A percentile compares a stretch with the other conserved stretches of the same genome.
Evolutionary conservation across 2,888 invertebrate species (phyloP).

Genomic region (Rhingia rostrata): DNA sequence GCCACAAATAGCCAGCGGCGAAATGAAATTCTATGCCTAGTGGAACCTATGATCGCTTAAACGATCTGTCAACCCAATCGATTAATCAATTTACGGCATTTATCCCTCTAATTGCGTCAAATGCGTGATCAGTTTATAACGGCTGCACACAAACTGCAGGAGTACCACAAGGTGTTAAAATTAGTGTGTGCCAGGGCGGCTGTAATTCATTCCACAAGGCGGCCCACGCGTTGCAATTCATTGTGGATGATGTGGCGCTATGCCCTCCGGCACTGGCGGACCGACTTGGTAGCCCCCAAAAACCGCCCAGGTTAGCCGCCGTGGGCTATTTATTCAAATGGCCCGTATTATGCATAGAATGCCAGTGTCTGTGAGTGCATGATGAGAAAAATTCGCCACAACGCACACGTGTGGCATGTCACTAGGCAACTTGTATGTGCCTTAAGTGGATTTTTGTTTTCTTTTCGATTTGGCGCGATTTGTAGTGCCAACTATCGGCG

Average conservation of each 20-base stretch:
- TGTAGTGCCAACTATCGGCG: slow-evolving; percentile 54
- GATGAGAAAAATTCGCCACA: slow-evolving; percentile 51
- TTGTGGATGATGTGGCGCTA: slow-evolving; percentile 66
- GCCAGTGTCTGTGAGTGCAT: slow-evolving; percentile 32
- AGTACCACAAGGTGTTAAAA: slow-evolving; percentile 64
- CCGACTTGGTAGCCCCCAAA: slow-evolving; percentile 9
- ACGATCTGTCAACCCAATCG: slow-evolving; percentile 58
- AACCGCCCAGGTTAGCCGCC: slow-evolving; percentile 47
- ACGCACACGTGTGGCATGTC: slow-evolving; percentile 61
- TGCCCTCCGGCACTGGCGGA: slow-evolving; percentile 9
- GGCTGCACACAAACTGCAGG: slow-evolving; percentile 25
- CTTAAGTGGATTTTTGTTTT: slow-evolving; percentile 19
- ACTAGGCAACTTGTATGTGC: slow-evolving; percentile 25
- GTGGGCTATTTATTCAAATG: slow-evolving; percentile 70
- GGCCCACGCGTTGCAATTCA: slow-evolving; percentile 38
- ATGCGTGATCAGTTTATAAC: slow-evolving; percentile 62
- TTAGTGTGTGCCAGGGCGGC: slow-evolving; percentile 56
- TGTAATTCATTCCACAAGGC: slow-evolving; percentile 59
- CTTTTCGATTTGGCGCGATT: slow-evolving; percentile 3
- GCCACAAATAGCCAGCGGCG: slow-evolving; percentile 35
- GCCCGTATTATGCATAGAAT: slow-evolving; percentile 38
- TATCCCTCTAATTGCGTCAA: slow-evolving; percentile 68
- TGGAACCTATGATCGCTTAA: slow-evolving; percentile 38
- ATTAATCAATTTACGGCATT: slow-evolving; percentile 65
- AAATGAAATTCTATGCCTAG: background rate